Evolutionary conservation across 64 coral and sea anemone genomes (phyloP).

Genomic region (Orbicella faveolata): DNA sequence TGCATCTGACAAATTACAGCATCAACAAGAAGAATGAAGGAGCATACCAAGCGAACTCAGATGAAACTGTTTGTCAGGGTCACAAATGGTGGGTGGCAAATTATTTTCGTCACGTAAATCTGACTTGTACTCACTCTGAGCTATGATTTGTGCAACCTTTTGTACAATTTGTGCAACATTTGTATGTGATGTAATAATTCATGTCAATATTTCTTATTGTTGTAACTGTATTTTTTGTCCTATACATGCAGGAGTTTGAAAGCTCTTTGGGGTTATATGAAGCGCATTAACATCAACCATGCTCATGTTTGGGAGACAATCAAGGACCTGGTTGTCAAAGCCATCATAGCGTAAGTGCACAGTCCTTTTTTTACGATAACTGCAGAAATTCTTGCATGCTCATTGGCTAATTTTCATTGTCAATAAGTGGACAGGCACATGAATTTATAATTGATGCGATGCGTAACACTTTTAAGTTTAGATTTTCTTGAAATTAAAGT

Average conservation of each 20-base stretch:
- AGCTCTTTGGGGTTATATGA: conserved; percentile 93
- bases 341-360: conserved; percentile 77
- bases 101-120: not conserved
- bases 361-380: too few species aligned
- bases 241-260: conserved; percentile 88
- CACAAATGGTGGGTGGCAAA: conserved; percentile 83
- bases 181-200: too few species aligned
- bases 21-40: conserved; percentile 99
- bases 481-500: too few species aligned
- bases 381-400: too few species aligned
- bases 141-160: not conserved
- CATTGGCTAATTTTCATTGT: too few species aligned
- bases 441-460: too few species aligned
- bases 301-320: conserved; percentile 82
- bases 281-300: conserved; percentile 74
- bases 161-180: too few species aligned
- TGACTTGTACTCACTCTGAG: too few species aligned
- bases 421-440: too few species aligned
- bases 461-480: not conserved
- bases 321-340: conserved; percentile 92
- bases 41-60: conserved; percentile 87
- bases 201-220: not conserved
- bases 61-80: conserved; percentile 91
- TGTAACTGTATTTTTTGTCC: not conserved
- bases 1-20: conserved; percentile 99